Base-by-base conservation (phyloP, 2,113 vertebrate species). In the Harpagus bidentatus region DNA sequence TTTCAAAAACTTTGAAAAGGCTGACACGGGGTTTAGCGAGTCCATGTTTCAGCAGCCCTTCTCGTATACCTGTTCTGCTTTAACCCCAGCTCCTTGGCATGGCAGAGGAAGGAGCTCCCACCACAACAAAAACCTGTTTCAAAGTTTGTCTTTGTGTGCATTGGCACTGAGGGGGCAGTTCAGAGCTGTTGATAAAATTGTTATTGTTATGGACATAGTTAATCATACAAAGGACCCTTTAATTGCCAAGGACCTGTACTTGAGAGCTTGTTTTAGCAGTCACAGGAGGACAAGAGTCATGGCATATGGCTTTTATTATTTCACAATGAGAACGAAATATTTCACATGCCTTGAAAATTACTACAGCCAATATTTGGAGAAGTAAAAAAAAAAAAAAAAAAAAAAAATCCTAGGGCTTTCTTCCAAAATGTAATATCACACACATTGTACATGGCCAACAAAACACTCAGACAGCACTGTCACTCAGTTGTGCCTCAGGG, bases 381-480 rank as follows among this genome's bases (percentile, higher is more conserved):
- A 36, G 26, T 19, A 2, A 7, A 34, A 69, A 70, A 58, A 73
- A 84, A 58, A 66, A 85, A 42, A 45, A 56, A n/a, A 40, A 22
- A 48, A n/a, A 47, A 5, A 18, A 26, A 14, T 29, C 34, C 38
- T 36, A 6, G 47, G 86, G 84, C 86, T 91, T 72, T 84, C 52
- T 93, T 95, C 91, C 91, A 94, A 85, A 65, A 48, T 20, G 6
- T 61, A 96, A 79, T 81, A 95, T 94, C 89, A 82, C 9, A 56
- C 43, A 12, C 53, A 45, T 25, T 1, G 3, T 73, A 8, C 13
- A 31, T 7, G 47, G 43, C 66, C 73, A 96, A 43, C 32, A 82
- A 80, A 89, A 45, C 56, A 36, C 77, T 81, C 88, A 79, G 28
- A 23, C 63, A 61, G 42, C 77, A 31, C 61, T 91, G 80, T 53